Conservation (phyloP, 2,888 invertebrate species). For the Apamea sordens region DNA sequence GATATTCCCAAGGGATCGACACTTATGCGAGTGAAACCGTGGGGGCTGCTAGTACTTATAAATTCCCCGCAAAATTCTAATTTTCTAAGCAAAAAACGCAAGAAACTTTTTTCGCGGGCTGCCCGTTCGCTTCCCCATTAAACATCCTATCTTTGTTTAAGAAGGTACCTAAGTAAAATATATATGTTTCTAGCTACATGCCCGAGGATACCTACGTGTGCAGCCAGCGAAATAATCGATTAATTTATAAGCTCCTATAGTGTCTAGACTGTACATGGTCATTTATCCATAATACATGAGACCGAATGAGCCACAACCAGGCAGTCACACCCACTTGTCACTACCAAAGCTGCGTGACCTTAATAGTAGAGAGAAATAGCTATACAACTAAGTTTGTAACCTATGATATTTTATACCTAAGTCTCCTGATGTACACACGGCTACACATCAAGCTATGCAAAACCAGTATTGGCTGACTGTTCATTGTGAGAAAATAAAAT, state of each 20-base stretch:
- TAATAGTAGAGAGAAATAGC: slow-evolving; percentile 10
- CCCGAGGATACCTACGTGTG: neutral
- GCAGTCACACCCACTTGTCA: slow-evolving; percentile 29
- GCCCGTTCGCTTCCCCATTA: too few species aligned
- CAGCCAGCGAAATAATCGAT: slow-evolving; percentile 5
- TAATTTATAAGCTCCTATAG: slow-evolving; percentile 3
- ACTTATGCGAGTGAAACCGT: too few species aligned
- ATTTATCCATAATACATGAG: slow-evolving; percentile 40
- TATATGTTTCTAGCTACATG: neutral
- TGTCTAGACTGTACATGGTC: slow-evolving; percentile 12
- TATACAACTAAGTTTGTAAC: neutral
- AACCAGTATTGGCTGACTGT: too few species aligned
- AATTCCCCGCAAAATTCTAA: too few species aligned
- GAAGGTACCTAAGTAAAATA: neutral
- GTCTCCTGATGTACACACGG: too few species aligned
- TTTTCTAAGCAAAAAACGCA: too few species aligned
- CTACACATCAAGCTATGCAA: too few species aligned
- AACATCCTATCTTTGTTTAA: neutral
- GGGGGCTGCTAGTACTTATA: too few species aligned
- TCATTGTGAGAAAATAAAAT: too few species aligned
- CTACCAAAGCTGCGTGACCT: slow-evolving; percentile 30
- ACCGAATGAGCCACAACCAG: slow-evolving; percentile 12
- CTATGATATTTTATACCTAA: neutral
- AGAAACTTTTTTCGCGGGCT: too few species aligned
- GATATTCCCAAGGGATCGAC: too few species aligned